Conservation (phyloP, 2,113 vertebrate genomes). For the Tricholaema leucomelas region DNA sequence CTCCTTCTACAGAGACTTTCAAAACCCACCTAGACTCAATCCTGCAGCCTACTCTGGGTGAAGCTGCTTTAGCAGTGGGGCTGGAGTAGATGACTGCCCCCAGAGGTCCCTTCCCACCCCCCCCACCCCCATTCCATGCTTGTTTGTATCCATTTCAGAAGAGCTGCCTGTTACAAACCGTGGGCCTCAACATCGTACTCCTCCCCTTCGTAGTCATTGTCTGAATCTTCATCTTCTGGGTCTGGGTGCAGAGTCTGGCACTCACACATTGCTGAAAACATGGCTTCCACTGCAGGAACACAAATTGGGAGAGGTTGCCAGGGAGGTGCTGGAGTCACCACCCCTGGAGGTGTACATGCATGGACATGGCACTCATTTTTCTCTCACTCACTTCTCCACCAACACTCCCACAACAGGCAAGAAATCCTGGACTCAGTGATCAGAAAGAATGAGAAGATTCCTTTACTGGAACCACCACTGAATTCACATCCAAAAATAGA, state of each 20-base stretch:
- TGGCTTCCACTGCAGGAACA: conserved; percentile 85
- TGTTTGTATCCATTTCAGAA: background rate
- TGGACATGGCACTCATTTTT: too few species aligned
- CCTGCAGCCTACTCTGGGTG: background rate
- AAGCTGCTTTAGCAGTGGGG: background rate
- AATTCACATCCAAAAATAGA: rapidly evolving
- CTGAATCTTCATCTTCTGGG: conserved; percentile 90
- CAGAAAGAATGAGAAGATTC: background rate
- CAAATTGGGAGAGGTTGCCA: background rate
- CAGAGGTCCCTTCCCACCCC: background rate
- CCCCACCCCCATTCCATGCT: background rate
- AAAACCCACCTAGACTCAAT: background rate
- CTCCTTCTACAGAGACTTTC: background rate
- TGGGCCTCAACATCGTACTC: conserved; percentile 94
- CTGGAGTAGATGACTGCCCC: background rate
- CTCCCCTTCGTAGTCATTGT: conserved; percentile 91
- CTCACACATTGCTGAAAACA: conserved; percentile 97
- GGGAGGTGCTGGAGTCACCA: too few species aligned
- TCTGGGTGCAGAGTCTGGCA: conserved; percentile 96
- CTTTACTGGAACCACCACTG: background rate
- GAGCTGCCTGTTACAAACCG: conserved; percentile 74
- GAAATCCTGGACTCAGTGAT: background rate
- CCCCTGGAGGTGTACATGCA: too few species aligned
- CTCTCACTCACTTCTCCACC: background rate
- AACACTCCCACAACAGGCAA: background rate